Base-by-base conservation (phyloP, 2,888 invertebrate genomes). In the Seira ritae region DNA sequence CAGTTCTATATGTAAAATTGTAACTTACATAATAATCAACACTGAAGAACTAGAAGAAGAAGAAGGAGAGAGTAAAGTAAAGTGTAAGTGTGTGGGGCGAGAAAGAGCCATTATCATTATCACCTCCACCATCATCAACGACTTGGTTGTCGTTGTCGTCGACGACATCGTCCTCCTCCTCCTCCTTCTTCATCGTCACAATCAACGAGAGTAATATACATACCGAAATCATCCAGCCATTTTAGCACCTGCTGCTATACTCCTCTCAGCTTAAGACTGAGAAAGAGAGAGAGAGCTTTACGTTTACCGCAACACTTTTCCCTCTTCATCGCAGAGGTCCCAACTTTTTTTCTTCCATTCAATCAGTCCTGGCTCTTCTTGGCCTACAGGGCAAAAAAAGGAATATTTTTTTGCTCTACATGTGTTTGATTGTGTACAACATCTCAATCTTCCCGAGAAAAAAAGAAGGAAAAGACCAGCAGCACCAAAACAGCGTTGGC, bases 221-320 rank as follows among this genome's bases (percentile, higher is more conserved):
- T n/a, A n/a, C n/a, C n/a, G n/a, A n/a, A n/a, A n/a, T n/a, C n/a
- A n/a, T 42, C 1, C 37, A 42, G 68, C 24, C 69, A 46, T n/a
- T 70, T 75, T 80, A 69, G 70, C 80, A 80, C 80, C 79, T 79
- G 79, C 80, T 80, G 80, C 80, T 80, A 65, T 31, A 65, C 42
- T 31, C 17, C 42, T 42, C 69, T 55, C 23, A 65, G n/a, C n/a
- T n/a, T n/a, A n/a, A n/a, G n/a, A n/a, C n/a, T n/a, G n/a, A n/a
- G 68, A 42, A 46, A 69, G 22, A 1, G 19, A 46, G 12, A 10
- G 15, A 22, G 23, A 22, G 17, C n/a, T n/a, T n/a, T n/a, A n/a
- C n/a, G n/a, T n/a, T n/a, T n/a, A n/a, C n/a, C n/a, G n/a, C n/a
- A n/a, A n/a, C n/a, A n/a, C n/a, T n/a, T n/a, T n/a, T n/a, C n/a